phyloP scores from a whole-genome alignment of 2,797 vertebrate species.

The Etheostoma nigrum region DNA sequence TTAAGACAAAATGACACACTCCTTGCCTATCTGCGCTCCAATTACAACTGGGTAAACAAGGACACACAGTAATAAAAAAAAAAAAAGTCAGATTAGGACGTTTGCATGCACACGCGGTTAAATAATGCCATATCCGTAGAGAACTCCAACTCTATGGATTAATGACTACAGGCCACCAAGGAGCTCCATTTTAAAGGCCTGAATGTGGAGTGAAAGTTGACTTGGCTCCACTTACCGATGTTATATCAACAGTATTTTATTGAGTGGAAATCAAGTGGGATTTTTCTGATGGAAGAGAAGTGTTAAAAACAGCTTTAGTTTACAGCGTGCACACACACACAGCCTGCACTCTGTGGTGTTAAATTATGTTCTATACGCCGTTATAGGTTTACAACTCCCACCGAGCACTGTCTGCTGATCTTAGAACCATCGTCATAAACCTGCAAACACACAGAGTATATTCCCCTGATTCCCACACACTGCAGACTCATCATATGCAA shows the following conservation, averaged over 20 bases:
- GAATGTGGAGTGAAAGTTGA: slow-evolving; percentile 32
- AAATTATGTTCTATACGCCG: slow-evolving; percentile 22
- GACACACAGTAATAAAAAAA: slow-evolving; percentile 11
- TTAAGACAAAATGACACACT: slow-evolving; percentile 78
- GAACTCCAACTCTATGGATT: slow-evolving; percentile 57
- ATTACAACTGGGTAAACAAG: slow-evolving; percentile 79
- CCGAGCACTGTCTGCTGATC: slow-evolving; percentile 44
- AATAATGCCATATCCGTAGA: slow-evolving; percentile 69
- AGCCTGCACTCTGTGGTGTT: slow-evolving; percentile 26
- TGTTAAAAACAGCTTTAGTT: slow-evolving; percentile 52
- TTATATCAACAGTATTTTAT: slow-evolving; percentile 66
- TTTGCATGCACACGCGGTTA: slow-evolving; percentile 52
- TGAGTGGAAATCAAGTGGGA: slow-evolving; percentile 65
- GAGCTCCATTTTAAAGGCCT: slow-evolving; percentile 41
- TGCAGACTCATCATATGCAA: slow-evolving; percentile 60
- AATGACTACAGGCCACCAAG: slow-evolving; percentile 56
- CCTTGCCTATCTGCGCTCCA: slow-evolving; percentile 68
- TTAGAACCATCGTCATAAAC: slow-evolving; percentile 41
- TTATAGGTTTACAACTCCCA: slow-evolving; percentile 47
- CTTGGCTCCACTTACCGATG: slow-evolving; percentile 37
- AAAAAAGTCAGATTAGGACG: slow-evolving; percentile 49
- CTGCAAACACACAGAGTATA: slow-evolving; percentile 40
- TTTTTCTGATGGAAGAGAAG: slow-evolving; percentile 49
- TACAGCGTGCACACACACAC: slow-evolving; percentile 14
- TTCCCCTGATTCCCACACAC: slow-evolving; percentile 18